phyloP scores from a whole-genome alignment of 2,797 vertebrate genomes.

The Anniella stebbinsi region DNA sequence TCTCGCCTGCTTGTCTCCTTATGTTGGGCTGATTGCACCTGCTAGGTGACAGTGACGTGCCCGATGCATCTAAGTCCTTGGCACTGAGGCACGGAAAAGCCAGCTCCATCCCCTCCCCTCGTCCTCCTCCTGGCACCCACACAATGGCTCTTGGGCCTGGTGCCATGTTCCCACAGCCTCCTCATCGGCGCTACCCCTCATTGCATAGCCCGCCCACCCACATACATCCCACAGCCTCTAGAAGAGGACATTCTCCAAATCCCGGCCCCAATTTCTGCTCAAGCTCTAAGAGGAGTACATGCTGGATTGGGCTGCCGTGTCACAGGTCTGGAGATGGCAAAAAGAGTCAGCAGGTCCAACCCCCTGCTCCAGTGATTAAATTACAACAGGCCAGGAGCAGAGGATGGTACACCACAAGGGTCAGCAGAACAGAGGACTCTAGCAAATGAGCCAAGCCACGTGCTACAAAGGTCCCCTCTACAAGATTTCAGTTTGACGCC shows the following conservation, averaged over 20 bases:
- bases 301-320: background rate
- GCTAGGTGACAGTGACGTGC: slow-evolving; percentile 25
- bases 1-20: background rate
- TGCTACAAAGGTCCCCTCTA: no score
- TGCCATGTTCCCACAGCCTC: slow-evolving; percentile 13
- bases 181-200: background rate
- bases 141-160: background rate
- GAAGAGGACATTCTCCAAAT: background rate
- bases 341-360: background rate
- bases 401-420: background rate
- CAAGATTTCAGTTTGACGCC: no score
- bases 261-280: background rate
- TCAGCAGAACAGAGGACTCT: background rate
- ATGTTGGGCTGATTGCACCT: slow-evolving; percentile 20
- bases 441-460: background rate
- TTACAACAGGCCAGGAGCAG: background rate
- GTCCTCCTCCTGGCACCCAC: background rate
- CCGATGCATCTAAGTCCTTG: slow-evolving; percentile 9
- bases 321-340: background rate
- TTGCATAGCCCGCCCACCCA: background rate
- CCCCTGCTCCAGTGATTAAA: background rate
- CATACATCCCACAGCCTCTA: no score
- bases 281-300: background rate
- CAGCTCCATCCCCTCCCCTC: background rate
- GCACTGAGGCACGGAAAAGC: slow-evolving; percentile 36